A percentile compares a stretch with the other conserved stretches of the same genome.
phyloP scores from a whole-genome alignment of 2,113 vertebrate genomes.

The Crocuta crocuta region DNA sequence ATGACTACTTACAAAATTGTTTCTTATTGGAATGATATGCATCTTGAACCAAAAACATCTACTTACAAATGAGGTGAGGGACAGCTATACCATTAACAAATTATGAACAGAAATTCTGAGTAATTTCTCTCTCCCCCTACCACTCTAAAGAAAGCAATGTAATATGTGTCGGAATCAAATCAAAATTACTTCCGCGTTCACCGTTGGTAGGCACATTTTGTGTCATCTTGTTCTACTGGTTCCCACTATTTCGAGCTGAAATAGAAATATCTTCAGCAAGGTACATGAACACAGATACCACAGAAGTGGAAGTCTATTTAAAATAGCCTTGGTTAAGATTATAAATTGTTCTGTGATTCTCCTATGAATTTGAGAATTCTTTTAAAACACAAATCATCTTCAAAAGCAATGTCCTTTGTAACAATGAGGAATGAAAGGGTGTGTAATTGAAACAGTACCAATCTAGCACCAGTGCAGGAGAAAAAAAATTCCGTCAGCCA shows the following conservation, averaged over 20 bases:
- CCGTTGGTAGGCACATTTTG: background rate
- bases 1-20: background rate
- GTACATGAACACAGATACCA: background rate
- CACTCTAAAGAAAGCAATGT: constrained; percentile 21
- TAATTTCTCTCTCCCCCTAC: background rate
- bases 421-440: background rate
- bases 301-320: background rate
- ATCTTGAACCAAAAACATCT: background rate
- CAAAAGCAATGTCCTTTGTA: background rate
- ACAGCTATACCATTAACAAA: background rate
- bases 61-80: background rate
- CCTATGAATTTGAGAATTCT: background rate
- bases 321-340: background rate
- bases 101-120: background rate
- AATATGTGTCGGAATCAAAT: background rate
- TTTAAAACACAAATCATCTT: constrained; percentile 2
- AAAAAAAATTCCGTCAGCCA: background rate
- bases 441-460: background rate
- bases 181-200: background rate
- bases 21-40: constrained; percentile 12
- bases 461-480: background rate
- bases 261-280: background rate
- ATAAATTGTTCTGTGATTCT: background rate
- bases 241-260: background rate
- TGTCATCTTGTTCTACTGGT: background rate